phyloP scores from a whole-genome alignment of 2,888 invertebrate species.

The Teleogryllus oceanicus region DNA sequence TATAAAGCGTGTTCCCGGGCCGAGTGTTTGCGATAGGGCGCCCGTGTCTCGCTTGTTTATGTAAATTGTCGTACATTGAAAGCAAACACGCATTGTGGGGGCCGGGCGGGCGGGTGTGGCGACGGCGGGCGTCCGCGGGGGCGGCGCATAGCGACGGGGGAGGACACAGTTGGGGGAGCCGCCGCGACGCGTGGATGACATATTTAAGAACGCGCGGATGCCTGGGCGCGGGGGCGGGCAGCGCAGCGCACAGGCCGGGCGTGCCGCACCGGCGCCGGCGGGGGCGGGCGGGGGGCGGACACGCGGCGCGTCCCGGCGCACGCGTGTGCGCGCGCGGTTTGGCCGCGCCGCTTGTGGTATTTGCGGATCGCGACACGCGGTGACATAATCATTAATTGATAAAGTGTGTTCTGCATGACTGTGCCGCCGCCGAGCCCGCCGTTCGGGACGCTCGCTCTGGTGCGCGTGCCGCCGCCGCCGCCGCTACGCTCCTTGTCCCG shows the following conservation, averaged over 20 bases:
- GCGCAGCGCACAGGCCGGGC: no score
- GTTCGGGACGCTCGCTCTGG: no score
- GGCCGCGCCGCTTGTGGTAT: neutral
- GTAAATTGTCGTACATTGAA: constrained; percentile 18
- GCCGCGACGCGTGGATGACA: neutral
- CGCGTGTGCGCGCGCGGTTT: neutral
- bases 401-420: constrained; percentile 9
- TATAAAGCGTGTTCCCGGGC: constrained; percentile 9
- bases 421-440: neutral
- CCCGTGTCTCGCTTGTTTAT: constrained; percentile 18
- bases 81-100: constrained; percentile 8
- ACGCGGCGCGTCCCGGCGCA: neutral
- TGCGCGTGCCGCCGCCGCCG: no score
- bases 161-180: neutral
- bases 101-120: neutral
- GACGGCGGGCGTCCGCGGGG: neutral
- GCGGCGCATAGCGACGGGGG: neutral
- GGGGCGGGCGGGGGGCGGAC: neutral
- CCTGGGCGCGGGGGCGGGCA: no score
- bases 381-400: constrained; percentile 18
- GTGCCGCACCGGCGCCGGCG: neutral
- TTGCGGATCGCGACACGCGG: constrained; percentile 9
- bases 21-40: constrained; percentile 10
- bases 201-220: no score
- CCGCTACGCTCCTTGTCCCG: no score